A percentile compares a stretch with the other conserved stretches of the same genome.
Conservation (phyloP, 1,140 invertebrate genomes). For the Rhizoglyphus robini region DNA sequence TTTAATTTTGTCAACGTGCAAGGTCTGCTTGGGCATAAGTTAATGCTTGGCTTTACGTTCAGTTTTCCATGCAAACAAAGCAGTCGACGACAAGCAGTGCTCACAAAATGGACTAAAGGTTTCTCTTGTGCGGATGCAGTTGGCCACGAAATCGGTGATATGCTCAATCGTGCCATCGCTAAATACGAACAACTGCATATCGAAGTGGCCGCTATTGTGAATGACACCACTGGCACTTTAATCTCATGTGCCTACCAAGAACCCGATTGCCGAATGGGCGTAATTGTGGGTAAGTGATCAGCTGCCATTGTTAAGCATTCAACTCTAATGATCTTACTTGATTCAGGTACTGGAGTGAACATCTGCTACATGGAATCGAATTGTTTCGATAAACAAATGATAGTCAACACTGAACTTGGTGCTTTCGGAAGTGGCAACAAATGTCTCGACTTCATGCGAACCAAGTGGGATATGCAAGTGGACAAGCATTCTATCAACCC, state of each 20-base stretch:
- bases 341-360: conserved; percentile 64
- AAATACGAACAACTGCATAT: conserved; percentile 43
- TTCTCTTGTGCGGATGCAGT: conserved; percentile 25
- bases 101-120: conserved; percentile 29
- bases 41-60: conserved; percentile 27
- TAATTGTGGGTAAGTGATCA: conserved; percentile 54
- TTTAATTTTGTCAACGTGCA: conserved; percentile 30
- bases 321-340: no score
- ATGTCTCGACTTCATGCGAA: conserved; percentile 65
- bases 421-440: conserved; percentile 81
- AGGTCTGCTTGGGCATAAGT: background rate
- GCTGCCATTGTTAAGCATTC: no score
- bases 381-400: conserved; percentile 48
- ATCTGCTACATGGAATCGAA: conserved; percentile 88
- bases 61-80: conserved; percentile 27
- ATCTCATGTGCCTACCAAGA: conserved; percentile 94
- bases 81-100: conserved; percentile 23
- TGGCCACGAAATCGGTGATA: conserved; percentile 42
- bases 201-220: conserved; percentile 78
- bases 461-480: conserved; percentile 71
- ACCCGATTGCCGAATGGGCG: conserved; percentile 64
- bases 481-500: conserved; percentile 54
- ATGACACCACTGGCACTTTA: conserved; percentile 90
- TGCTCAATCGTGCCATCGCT: conserved; percentile 51
- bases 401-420: conserved; percentile 94